Percentiles rank a stretch among this genome's conserved stretches.
Evolutionary conservation across 1,140 invertebrate genomes (phyloP).

Genomic region (Melanaphis sacchari): DNA sequence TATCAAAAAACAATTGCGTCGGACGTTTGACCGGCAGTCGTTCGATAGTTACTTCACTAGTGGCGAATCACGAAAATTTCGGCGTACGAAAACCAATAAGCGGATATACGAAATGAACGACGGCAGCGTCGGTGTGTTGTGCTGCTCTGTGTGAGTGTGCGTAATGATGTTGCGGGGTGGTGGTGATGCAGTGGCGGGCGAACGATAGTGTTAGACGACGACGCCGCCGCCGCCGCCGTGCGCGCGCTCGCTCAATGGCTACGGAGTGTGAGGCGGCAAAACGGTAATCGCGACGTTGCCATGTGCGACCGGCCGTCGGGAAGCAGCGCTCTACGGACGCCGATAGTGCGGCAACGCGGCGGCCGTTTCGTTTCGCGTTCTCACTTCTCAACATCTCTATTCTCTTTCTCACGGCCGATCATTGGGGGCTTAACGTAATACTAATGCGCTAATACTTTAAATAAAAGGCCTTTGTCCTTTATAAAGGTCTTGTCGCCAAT

Average conservation of each 20-base stretch:
- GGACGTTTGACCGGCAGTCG: not conserved
- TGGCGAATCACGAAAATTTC: not conserved
- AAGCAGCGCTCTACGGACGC: not conserved
- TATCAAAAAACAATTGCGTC: not conserved
- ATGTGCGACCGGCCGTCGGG: slow-evolving; percentile 2
- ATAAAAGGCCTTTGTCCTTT: not conserved
- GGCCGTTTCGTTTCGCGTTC: not conserved
- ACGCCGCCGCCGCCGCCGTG: not conserved
- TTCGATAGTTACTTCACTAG: not conserved
- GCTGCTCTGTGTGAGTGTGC: not conserved
- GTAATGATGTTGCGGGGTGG: not conserved
- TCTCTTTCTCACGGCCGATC: not conserved
- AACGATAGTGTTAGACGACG: not conserved
- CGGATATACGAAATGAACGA: slow-evolving; percentile 17
- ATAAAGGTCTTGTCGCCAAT: no score
- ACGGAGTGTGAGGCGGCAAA: not conserved
- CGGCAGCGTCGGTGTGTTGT: not conserved
- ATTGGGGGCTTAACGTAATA: not conserved
- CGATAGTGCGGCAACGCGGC: slow-evolving; percentile 15
- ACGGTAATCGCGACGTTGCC: slow-evolving; percentile 54
- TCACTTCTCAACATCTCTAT: not conserved
- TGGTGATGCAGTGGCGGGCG: not conserved
- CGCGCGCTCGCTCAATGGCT: not conserved
- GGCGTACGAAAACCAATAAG: not conserved
- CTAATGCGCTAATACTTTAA: not conserved